phyloP scores from a whole-genome alignment of 2,113 vertebrate genomes.

The Petrocephalus zakoni region DNA sequence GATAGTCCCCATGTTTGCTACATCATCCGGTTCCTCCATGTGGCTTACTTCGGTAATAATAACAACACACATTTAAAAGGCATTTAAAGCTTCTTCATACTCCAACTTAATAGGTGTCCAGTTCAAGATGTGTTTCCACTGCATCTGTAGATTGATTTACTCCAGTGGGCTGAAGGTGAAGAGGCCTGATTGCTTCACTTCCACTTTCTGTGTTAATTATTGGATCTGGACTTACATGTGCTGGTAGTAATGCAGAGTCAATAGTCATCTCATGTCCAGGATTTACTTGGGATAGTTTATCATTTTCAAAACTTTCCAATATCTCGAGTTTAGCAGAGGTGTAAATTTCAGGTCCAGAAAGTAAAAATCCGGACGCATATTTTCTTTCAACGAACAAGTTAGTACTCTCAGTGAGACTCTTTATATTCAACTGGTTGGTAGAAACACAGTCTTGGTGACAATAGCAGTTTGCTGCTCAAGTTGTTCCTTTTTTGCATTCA shows the following conservation, averaged over 20 bases:
- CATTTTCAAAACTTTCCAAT: background rate
- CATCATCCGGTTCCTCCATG: conserved; percentile 14
- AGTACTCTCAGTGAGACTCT: no score
- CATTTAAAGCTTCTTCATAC: background rate
- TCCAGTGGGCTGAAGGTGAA: background rate
- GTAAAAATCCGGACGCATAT: no score
- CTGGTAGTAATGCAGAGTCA: background rate
- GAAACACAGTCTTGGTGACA: background rate
- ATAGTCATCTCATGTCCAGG: background rate
- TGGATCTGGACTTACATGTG: background rate
- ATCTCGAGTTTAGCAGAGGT: background rate
- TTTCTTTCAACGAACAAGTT: no score
- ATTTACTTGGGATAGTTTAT: background rate
- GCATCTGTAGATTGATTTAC: background rate
- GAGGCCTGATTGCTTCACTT: background rate
- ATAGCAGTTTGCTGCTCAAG: background rate
- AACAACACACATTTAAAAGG: background rate
- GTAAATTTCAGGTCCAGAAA: no score
- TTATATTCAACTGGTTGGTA: no score
- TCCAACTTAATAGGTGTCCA: conserved; percentile 26
- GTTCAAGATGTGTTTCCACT: background rate
- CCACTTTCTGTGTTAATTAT: background rate
- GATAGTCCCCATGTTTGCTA: conserved; percentile 18
- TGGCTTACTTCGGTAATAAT: conserved; percentile 18
- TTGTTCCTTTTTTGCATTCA: background rate